Conservation (phyloP, 2,797 vertebrate species). For the Melanotaenia trifasciata region DNA sequence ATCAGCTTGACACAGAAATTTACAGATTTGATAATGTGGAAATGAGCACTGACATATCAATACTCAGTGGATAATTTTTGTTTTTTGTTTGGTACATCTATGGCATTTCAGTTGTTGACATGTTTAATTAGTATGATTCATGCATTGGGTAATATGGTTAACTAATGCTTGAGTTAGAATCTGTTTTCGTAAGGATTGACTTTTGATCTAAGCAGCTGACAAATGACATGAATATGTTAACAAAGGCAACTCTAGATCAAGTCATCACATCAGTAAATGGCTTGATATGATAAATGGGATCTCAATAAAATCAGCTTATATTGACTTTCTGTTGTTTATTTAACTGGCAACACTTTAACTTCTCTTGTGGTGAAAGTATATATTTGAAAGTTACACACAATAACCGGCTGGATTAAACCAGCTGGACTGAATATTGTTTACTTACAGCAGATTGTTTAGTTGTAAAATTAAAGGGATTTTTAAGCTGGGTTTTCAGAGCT, state of each 20-base stretch:
- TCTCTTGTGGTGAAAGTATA: constrained; percentile 30
- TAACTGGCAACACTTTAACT: neutral
- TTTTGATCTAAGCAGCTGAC: no score
- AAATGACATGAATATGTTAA: constrained; percentile 4
- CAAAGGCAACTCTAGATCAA: neutral
- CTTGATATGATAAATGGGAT: neutral
- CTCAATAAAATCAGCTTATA: constrained; percentile 28
- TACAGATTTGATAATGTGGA: no score
- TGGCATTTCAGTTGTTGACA: no score
- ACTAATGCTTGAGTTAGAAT: no score
- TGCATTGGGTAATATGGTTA: no score
- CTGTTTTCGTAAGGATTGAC: no score
- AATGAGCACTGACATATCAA: no score
- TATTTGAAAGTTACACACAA: constrained; percentile 18
- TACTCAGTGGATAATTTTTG: no score
- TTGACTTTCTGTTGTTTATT: constrained; percentile 26
- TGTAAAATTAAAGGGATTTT: neutral
- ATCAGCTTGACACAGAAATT: no score
- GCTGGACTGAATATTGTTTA: neutral
- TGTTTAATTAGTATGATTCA: no score
- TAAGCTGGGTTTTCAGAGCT: constrained; percentile 12
- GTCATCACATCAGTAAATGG: neutral
- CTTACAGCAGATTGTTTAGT: neutral
- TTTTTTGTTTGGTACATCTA: no score
- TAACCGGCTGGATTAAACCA: neutral